Base-by-base conservation (phyloP, 2,888 invertebrate genomes). In the Apantesis nais region DNA sequence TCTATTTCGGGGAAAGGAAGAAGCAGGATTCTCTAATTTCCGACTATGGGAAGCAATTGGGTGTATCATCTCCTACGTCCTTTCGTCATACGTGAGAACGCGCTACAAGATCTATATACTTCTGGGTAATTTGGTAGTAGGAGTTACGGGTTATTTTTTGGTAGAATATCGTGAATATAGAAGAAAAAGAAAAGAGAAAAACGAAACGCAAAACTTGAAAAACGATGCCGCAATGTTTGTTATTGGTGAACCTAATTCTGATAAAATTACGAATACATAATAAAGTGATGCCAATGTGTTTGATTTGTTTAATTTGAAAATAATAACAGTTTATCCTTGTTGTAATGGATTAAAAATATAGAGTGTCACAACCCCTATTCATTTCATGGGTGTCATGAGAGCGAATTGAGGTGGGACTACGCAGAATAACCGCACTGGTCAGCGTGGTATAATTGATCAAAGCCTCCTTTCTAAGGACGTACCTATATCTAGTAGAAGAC, bases 11-110 rank as follows among this genome's bases (percentile, higher is more conserved):
- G 90, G 92, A 2, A 88, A 95, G 71, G 94, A 96, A 77, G 96
- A 96, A 82, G 96, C 96, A 0, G 96, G 96, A 0, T 97, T 96
- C 89, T 95, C 96, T 65, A 96, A 96, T 89, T 96, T 96, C 89
- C 90, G 96, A 0, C 92, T 97, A 16, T 97, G 96, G 96, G 96
- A 96, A 83, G 96, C 96, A 0, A 83, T 96, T 0, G 97, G 96
- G 1, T 96, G 96, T 86, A 96, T 96, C 72, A 90, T 96, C 29
- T 95, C 96, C 2, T 96, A 96, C 85, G 87, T 94, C 52, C 93
- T 95, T 79, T 95, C 95, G 7, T 92, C 94, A 48, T 89, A 89
- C 76, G 75, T 96, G 22, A 90, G 95, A 70, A 93, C 95, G 14
- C 84, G 89, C 64, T 83, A 90, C 52, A 96, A 96, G 83, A 89